Base-by-base conservation (phyloP, 2,113 vertebrate species). In the Pipra filicauda region DNA sequence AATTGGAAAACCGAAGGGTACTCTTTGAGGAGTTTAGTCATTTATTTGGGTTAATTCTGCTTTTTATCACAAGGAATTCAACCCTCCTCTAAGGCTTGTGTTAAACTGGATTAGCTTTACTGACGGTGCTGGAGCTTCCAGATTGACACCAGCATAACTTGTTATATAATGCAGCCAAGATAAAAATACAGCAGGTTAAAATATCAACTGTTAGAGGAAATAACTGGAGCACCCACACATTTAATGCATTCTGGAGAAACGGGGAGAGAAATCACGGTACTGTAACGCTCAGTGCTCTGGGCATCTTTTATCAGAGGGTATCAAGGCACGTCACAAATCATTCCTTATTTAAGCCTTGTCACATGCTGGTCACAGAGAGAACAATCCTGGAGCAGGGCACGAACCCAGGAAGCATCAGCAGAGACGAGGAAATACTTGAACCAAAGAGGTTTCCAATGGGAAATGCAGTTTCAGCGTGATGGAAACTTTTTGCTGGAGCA, bases 131-230 rank as follows among this genome's bases (percentile, higher is more conserved):
- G 66, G 49, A 84, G 91, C 81, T 76, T 31, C 46, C 69, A 23
- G 78, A 88, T 9, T 82, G 89, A 88, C 66, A 92, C 41, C 74
- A 27, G 41, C 44, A 16, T 39, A 51, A 33, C 62, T 69, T 1
- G 15, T 93, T 90, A 85, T 2, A 7, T 88, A 90, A 87, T 1
- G 2, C 41, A 58, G 89, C 70, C 8, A 48, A 77, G 93, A 90
- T 62, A 85, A 94, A 96, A 95, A 95, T 74, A 65, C 65, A 85
- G 35, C 82, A 8, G 74, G 59, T 79, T 51, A 6, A 80, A 84
- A 89, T 19, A 76, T 55, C 91, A 92, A 10, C 64, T 19, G 64
- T 5, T n/a, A 9, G 59, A 81, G 85, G 73, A 52, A 89, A 89
- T 14, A 81, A 89, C 48, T 22, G 15, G 9, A 80, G 69, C 17